Evolutionary conservation across 2,888 invertebrate genomes (phyloP), one percentile per base, ranked within the genome.

Genomic region (Leucophenga montana): DNA sequence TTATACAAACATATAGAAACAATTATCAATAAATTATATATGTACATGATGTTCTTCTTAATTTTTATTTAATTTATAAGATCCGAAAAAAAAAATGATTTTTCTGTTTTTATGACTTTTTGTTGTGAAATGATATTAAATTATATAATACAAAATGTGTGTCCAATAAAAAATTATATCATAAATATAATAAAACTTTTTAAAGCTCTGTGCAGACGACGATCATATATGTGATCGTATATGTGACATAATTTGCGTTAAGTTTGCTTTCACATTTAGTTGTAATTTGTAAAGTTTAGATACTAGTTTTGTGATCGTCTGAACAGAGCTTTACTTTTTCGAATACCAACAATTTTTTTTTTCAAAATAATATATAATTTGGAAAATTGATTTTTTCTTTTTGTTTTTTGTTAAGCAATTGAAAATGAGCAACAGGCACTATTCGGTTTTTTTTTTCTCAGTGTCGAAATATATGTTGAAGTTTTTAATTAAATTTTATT

Each of bases 391-490:
- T 33, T 59, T 33, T 48, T 0, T 64, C 44, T 57, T 31, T 27
- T 57, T 11, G 31, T n/a, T 59, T 59, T 31, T 59, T 31, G 57
- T 57, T 2, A 14, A 46, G 48, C 48, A 64, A 39, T 18, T 46
- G 4, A 27, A 64, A 64, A 64, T 46, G 56, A 68, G 68, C 64
- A 64, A 68, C 39, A 68, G 68, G 68, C 68, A 68, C 68, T 64
- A 53, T 68, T 54, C 50, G 68, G 68, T 54, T 54, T 68, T 57
- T 31, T 27, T 57, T 31, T 22, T 18, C n/a, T 53, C 4, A 18
- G 3, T n/a, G 16, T n/a, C 39, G 8, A 11, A 39, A 39, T 39
- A 5, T 50, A 3, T 27, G 27, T 27, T 67, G 13, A 44, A 67
- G 16, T 53, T 66, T 9, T 14, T 48, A 4, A 11, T 46, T 48